phyloP scores from a whole-genome alignment of 2,113 vertebrate genomes.

The Pholis gunnellus region DNA sequence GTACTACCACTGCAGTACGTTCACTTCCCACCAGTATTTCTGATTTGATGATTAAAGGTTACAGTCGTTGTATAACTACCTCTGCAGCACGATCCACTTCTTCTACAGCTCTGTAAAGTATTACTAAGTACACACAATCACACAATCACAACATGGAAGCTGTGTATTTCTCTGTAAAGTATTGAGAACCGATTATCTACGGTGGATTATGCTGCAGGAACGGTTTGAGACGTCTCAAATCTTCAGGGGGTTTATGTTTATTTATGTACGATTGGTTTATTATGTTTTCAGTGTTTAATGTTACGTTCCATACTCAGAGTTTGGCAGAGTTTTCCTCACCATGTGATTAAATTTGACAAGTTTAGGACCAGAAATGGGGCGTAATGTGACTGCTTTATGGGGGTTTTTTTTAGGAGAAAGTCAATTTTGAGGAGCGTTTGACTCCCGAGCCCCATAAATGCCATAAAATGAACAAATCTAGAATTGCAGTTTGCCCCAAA shows the following conservation, averaged over 20 bases:
- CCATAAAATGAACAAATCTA: background rate
- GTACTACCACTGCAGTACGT: background rate
- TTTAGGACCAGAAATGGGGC: background rate
- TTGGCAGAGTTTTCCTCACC: background rate
- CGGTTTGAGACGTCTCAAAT: background rate
- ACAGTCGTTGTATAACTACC: background rate
- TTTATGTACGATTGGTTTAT: background rate
- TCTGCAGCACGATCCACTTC: conserved; percentile 10
- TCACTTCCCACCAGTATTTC: background rate
- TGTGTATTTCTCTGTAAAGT: background rate
- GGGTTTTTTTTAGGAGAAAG: background rate
- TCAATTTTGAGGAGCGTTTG: background rate
- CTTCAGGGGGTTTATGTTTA: background rate
- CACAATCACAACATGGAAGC: background rate
- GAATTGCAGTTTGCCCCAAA: background rate
- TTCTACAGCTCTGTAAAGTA: background rate
- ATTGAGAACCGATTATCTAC: background rate
- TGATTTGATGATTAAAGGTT: background rate
- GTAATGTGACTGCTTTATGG: background rate
- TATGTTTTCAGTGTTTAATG: background rate
- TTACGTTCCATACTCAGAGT: background rate
- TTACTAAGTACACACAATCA: background rate
- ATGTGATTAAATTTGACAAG: background rate
- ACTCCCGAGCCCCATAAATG: background rate
- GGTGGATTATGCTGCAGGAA: background rate